These are phyloP conservation scores for Meloidogyne exigua DNA, from an alignment of 1,140 invertebrate species.

Conservation along the genomic window DNA sequence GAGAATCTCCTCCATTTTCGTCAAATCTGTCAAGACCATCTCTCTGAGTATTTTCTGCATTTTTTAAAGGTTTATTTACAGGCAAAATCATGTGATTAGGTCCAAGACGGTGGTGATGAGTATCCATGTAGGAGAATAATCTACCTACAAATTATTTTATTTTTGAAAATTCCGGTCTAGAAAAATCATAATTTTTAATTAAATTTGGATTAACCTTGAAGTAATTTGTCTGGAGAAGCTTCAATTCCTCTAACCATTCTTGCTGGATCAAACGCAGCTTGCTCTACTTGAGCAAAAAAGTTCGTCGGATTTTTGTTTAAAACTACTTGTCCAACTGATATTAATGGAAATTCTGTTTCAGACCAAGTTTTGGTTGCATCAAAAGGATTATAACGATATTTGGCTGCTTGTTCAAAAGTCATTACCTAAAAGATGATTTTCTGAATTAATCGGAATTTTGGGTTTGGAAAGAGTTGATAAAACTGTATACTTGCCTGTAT, in stretches of 20 bases:
- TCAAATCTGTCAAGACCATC: conserved; percentile 73
- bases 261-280: conserved; percentile 63
- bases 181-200: too few relatives aligned
- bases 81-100: conserved; percentile 87
- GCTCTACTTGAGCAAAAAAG: conserved; percentile 9
- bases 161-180: too few relatives aligned
- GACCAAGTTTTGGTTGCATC: conserved; percentile 76
- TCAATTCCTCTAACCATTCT: conserved; percentile 85
- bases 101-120: conserved; percentile 87
- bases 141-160: conserved; percentile 65
- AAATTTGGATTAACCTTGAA: conserved; percentile 69
- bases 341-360: conserved; percentile 7
- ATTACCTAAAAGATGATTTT: conserved; percentile 64
- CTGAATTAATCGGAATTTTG: too few relatives aligned
- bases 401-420: conserved; percentile 69
- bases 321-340: background rate
- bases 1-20: background rate
- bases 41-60: conserved; percentile 77
- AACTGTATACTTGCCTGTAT: conserved; percentile 66
- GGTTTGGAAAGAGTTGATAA: too few relatives aligned
- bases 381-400: conserved; percentile 79
- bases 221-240: conserved; percentile 86
- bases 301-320: conserved; percentile 3
- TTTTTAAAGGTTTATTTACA: conserved; percentile 82
- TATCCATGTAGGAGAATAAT: conserved; percentile 88